Conservation (phyloP, 2,113 vertebrate species). For the Hepsetus odoe region DNA sequence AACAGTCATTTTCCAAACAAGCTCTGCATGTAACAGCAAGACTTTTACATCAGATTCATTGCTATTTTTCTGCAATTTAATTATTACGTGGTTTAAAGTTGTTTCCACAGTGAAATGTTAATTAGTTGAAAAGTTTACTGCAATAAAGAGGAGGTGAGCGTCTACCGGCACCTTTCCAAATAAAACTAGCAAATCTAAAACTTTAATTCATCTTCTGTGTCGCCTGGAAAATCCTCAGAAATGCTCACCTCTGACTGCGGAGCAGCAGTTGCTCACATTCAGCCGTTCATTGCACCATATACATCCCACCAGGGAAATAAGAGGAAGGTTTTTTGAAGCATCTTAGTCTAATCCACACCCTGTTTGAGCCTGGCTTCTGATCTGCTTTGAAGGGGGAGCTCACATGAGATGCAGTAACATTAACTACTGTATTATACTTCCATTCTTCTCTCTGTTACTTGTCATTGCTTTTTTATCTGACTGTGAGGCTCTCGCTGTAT, state of each 20-base stretch:
- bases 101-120: too few species aligned
- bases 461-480: constrained; percentile 15
- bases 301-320: constrained; percentile 27
- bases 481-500: not conserved
- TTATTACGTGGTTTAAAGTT: too few species aligned
- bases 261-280: constrained; percentile 30
- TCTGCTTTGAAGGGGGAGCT: constrained; percentile 15
- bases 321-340: constrained; percentile 18
- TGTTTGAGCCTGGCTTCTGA: constrained; percentile 15
- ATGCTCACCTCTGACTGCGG: not conserved
- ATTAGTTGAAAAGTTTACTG: too few species aligned
- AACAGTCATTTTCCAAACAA: too few species aligned
- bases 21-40: too few species aligned
- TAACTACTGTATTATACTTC: constrained; percentile 19
- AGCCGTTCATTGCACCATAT: not conserved
- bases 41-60: too few species aligned
- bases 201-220: not conserved
- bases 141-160: too few species aligned
- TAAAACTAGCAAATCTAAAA: not conserved
- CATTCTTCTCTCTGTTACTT: constrained; percentile 28
- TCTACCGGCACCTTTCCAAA: too few species aligned
- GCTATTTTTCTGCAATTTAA: too few species aligned
- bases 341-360: constrained; percentile 16
- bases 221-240: constrained; percentile 13
- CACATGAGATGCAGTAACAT: not conserved